These are phyloP conservation scores for Rhynchomys soricoides DNA, from an alignment of 2,113 vertebrate species.

Conservation along the genomic window DNA sequence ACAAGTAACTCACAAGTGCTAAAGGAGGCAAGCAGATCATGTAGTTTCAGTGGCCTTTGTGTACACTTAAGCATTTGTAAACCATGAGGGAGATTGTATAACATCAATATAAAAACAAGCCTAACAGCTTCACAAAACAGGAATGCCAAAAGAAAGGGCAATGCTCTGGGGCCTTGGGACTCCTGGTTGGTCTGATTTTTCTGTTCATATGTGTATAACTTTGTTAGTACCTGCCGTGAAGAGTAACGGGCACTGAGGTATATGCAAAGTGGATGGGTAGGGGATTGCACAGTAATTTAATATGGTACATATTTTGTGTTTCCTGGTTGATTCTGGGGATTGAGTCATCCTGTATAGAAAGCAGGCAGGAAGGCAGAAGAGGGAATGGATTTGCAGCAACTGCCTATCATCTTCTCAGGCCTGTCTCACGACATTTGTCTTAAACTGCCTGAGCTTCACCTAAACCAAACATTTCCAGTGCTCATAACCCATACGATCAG, in stretches of 20 bases:
- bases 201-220: neutral
- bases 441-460: neutral
- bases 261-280: neutral
- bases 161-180: neutral
- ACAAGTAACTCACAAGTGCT: neutral
- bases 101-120: neutral
- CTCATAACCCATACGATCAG: neutral
- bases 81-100: neutral
- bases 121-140: neutral
- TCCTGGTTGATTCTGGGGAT: neutral
- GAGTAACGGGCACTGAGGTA: neutral
- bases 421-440: neutral
- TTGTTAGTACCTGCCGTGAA: neutral
- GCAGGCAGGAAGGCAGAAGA: constrained; percentile 46
- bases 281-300: neutral
- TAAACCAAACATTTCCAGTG: neutral
- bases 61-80: neutral
- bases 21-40: neutral
- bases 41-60: neutral
- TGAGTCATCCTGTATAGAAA: neutral
- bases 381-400: neutral
- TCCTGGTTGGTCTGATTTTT: neutral
- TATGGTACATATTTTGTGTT: neutral
- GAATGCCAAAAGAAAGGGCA: neutral
- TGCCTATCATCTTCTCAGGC: neutral